These are phyloP conservation scores for Fopius arisanus DNA, from an alignment of 1,140 invertebrate genomes.

Conservation along the genomic window DNA sequence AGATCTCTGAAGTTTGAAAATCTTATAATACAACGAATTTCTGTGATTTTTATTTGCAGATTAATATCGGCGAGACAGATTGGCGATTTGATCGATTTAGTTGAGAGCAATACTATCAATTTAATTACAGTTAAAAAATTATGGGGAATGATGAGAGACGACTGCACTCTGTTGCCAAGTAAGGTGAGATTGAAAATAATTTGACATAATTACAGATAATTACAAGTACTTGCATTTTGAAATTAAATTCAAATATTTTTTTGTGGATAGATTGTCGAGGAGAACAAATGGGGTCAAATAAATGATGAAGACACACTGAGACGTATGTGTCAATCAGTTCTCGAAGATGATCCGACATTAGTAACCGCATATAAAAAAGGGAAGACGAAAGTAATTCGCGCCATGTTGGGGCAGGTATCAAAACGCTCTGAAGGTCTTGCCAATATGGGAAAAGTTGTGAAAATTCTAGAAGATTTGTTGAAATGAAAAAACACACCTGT, in stretches of 20 bases:
- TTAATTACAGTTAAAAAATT: constrained; percentile 66
- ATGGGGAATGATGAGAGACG: constrained; percentile 65
- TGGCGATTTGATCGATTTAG: constrained; percentile 69
- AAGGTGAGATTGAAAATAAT: no score
- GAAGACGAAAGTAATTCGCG: constrained; percentile 74
- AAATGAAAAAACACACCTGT: constrained; percentile 51
- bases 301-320: constrained; percentile 69
- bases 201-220: no score
- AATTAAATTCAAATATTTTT: constrained; percentile 14
- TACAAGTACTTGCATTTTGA: no score
- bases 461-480: constrained; percentile 70
- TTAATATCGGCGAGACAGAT: constrained; percentile 62
- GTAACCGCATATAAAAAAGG: constrained; percentile 74
- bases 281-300: constrained; percentile 72
- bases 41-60: constrained; percentile 43
- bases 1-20: no score
- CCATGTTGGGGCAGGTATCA: constrained; percentile 69
- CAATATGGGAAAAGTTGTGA: constrained; percentile 70
- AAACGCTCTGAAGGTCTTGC: constrained; percentile 70
- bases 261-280: constrained; percentile 68
- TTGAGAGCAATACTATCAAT: constrained; percentile 71
- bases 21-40: neutral
- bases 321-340: constrained; percentile 69
- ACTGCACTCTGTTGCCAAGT: constrained; percentile 53
- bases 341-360: constrained; percentile 74